Conservation (phyloP, 2,888 invertebrate species). For the Archips xylosteana region DNA sequence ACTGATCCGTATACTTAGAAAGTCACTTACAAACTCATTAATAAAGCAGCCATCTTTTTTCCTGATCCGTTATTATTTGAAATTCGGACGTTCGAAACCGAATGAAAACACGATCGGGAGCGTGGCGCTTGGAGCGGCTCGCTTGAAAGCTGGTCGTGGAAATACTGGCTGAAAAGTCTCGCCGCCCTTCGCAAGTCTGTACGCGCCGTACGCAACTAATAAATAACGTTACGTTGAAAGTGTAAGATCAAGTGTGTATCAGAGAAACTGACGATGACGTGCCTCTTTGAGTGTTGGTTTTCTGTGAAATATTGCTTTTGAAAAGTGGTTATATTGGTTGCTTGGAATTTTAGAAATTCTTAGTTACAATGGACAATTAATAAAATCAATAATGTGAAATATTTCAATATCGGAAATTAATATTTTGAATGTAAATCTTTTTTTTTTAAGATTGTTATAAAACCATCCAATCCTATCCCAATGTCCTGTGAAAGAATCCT, state of each 20-base stretch:
- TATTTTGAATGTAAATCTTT: too few relatives aligned
- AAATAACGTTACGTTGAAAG: conserved; percentile 23
- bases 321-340: background rate
- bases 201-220: conserved; percentile 5
- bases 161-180: conserved; percentile 55
- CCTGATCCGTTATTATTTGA: background rate
- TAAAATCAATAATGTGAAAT: too few relatives aligned
- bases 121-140: conserved; percentile 51
- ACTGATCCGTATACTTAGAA: conserved; percentile 27
- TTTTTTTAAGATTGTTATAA: too few relatives aligned
- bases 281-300: background rate
- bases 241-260: background rate
- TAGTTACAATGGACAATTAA: background rate
- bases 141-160: conserved; percentile 55
- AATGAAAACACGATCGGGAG: conserved; percentile 26
- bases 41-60: background rate
- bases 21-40: conserved; percentile 25
- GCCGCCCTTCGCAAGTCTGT: conserved; percentile 30
- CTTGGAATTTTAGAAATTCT: background rate
- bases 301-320: background rate
- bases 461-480: too few relatives aligned
- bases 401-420: too few relatives aligned
- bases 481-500: too few relatives aligned
- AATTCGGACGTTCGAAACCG: conserved; percentile 11
- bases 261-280: background rate